Base-by-base conservation (phyloP, 2,888 invertebrate species). In the Drosophila emarginata region DNA sequence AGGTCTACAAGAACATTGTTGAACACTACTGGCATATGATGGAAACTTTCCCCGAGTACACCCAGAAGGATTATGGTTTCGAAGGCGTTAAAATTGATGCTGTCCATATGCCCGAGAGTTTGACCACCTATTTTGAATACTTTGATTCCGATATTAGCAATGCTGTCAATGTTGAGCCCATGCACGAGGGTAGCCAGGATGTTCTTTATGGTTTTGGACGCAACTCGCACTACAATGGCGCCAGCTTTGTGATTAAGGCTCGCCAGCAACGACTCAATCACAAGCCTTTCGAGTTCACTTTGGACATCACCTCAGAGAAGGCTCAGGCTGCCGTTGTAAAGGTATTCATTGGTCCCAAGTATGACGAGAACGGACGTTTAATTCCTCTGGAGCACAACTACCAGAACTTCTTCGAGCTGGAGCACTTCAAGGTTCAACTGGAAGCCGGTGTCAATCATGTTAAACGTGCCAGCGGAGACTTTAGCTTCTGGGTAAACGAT, bases 281-380 rank as follows among this genome's bases (percentile, higher is more conserved):
- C 91, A 93, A 94, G 62, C 94, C 94, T 23, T 95, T 94, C 92
- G 94, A 93, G 78, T 92, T 94, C 66, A 93, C 93, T 28, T 62
- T 95, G 53, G 93, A 93, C 58, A 91, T 95, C 2, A 85, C 91
- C 54, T 94, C 94, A 15, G 93, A 94, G 86, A 94, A 94, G 82
- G 90, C 92, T n/a, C 93, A 92, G 23, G 93, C 94, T 72, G 94
- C 93, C 61, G 92, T 95, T 4, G 94, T 96, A 3, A 94, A 95
- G 79, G 91, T 95, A 0, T 96, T 94, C 93, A 91, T 95, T 74
- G 96, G 95, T 87, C 96, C 96, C 0, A 95, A 95, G 89, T 93
- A 93, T 81, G 94, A 95, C 84, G 90, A 93, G 66, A 87, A 93
- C 40, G 93, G 93, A 53, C 93, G 93, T 50, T 88, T 93, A 26